phyloP scores from a whole-genome alignment of 2,888 invertebrate species.

The Lordiphosa fenestrarum region DNA sequence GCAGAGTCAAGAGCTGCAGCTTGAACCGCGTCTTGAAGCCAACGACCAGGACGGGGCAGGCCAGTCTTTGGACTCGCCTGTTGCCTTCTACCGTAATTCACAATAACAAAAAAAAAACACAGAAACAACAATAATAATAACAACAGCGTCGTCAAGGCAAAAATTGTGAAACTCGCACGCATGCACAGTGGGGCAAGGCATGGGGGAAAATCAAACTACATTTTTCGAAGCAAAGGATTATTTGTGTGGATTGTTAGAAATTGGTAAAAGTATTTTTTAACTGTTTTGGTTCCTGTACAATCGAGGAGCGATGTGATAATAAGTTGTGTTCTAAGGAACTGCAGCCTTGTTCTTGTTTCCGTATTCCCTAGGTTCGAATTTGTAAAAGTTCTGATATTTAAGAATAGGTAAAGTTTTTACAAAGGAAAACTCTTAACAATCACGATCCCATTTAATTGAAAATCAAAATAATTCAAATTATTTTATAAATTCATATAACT shows the following conservation, averaged over 20 bases:
- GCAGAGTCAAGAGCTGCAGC: slow-evolving; percentile 18
- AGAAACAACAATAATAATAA: slow-evolving; percentile 39
- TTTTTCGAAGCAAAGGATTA: neutral
- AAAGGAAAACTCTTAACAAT: no score
- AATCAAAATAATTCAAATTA: no score
- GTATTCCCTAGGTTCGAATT: no score
- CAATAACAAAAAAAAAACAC: slow-evolving; percentile 51
- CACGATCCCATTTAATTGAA: no score
- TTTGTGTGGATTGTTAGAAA: neutral
- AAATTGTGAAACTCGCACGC: slow-evolving; percentile 58
- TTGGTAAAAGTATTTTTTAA: no score
- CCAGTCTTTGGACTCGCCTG: slow-evolving; percentile 35
- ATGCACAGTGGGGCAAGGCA: slow-evolving; percentile 23
- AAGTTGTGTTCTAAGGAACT: no score
- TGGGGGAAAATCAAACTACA: neutral
- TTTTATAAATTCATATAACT: no score
- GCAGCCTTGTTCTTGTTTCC: no score
- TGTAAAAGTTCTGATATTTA: no score
- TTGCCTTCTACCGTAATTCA: slow-evolving; percentile 73
- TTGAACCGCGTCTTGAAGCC: slow-evolving; percentile 10
- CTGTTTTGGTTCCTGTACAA: no score
- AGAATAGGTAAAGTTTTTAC: no score
- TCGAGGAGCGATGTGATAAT: no score
- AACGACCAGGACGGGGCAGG: slow-evolving; percentile 12
- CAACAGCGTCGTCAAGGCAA: slow-evolving; percentile 47